Base-by-base conservation (phyloP, 2,888 invertebrate species). In the Frankliniella fusca region DNA sequence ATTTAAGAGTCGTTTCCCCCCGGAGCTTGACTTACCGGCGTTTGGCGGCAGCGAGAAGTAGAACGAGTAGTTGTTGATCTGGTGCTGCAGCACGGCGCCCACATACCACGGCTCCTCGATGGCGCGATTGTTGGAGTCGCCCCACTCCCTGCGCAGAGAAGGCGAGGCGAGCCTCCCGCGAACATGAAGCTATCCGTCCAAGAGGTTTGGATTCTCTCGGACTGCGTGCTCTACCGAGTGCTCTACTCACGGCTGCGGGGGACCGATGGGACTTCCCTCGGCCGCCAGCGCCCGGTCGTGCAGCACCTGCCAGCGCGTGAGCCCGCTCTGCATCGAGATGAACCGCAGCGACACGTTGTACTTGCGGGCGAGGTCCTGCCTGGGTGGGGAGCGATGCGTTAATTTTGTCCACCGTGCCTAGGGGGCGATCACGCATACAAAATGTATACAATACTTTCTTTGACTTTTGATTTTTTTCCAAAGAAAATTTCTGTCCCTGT, bases 81-180 rank as follows among this genome's bases (percentile, higher is more conserved):
- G 92, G 87, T 96, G 94, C 86, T 96, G 95, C 80, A 97, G 90
- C 8, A 97, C 95, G 0, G 97, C 96, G 84, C 95, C 93, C 87
- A 94, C 94, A 87, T 97, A 97, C 96, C 96, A 97, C 0, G 94
- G 93, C 87, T 97, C 96, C 87, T 97, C 96, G 48, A 96, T 94
- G 0, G 96, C 94, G 82, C 91, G 91, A 8, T 90, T 91, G 86
- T 95, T 93, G 80, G 91, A 88, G 85, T 95, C 94, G 15, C 95
- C 95, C 86, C 96, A 96, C 84, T 93, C 92, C 27, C 92, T 93
- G 86, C 70, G 70, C n/a, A 76, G 23, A 11, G 23, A 70, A 3
- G 38, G 38, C 5, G 5, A n/a, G n/a, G n/a, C n/a, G n/a, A n/a
- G n/a, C n/a, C 38, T 3, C 38, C 38, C 38, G 3, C 38, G 38